Conservation (phyloP, 2,113 vertebrate genomes). For the Lichenostomus cassidix region DNA sequence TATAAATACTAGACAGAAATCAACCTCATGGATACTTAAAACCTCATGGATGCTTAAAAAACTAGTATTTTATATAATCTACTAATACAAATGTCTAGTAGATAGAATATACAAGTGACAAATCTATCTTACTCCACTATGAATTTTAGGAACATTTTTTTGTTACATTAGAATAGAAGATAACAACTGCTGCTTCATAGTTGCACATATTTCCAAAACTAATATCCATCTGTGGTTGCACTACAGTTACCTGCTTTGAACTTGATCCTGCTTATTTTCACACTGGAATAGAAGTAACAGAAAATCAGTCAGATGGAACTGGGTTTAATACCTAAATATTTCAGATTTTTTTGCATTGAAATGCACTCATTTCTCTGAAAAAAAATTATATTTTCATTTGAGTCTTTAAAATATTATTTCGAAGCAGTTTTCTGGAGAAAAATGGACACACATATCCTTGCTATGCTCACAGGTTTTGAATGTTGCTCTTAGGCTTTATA, state of each 20-base stretch:
- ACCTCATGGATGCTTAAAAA: background rate
- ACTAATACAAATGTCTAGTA: background rate
- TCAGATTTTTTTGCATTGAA: background rate
- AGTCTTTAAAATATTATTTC: background rate
- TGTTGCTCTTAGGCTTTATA: background rate
- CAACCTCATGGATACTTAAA: background rate
- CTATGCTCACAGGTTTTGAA: background rate
- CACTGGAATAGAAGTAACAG: background rate
- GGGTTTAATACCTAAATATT: background rate
- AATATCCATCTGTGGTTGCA: background rate
- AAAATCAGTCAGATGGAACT: background rate
- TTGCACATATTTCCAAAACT: background rate
- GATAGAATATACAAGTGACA: background rate
- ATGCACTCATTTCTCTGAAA: background rate
- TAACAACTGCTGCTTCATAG: background rate
- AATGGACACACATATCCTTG: background rate
- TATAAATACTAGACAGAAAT: background rate
- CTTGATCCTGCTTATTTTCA: background rate
- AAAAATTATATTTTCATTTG: background rate
- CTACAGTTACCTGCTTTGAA: background rate
- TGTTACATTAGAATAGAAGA: background rate
- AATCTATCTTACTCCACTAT: background rate
- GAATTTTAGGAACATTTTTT: background rate
- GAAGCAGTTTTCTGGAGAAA: background rate
- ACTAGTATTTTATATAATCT: background rate